Evolutionary conservation across 2,888 invertebrate species (phyloP).

Genomic region (Trissolcus japonicus): DNA sequence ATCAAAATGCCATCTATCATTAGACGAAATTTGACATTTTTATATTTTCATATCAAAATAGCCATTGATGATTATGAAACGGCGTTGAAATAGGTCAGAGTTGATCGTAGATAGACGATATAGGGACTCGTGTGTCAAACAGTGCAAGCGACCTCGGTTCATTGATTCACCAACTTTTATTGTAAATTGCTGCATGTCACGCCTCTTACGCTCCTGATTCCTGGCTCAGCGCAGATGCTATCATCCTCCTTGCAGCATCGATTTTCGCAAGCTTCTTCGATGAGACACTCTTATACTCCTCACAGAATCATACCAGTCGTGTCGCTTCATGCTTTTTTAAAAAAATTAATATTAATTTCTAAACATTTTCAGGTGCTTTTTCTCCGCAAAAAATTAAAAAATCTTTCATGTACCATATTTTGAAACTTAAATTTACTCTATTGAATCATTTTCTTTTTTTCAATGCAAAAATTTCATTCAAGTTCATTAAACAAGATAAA

Average conservation of each 20-base stretch:
- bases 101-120: conserved; percentile 48
- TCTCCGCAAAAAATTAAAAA: too few species aligned
- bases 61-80: conserved; percentile 42
- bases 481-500: too few species aligned
- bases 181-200: conserved; percentile 59
- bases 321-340: neutral
- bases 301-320: conserved; percentile 7
- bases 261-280: conserved; percentile 57
- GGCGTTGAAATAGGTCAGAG: conserved; percentile 46
- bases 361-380: too few species aligned
- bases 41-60: conserved; percentile 5
- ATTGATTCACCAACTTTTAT: conserved; percentile 59
- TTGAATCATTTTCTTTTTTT: too few species aligned
- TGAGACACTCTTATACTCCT: conserved; percentile 50
- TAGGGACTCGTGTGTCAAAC: conserved; percentile 32
- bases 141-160: conserved; percentile 58
- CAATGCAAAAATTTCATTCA: too few species aligned
- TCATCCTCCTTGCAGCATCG: conserved; percentile 60
- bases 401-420: too few species aligned
- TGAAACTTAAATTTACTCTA: too few species aligned
- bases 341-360: too few species aligned
- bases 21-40: neutral
- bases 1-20: neutral
- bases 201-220: conserved; percentile 58
- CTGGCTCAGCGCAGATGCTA: conserved; percentile 60